Percentiles rank a stretch among this genome's conserved stretches.
Conservation (phyloP, 2,888 invertebrate species). For the Timema cristinae region DNA sequence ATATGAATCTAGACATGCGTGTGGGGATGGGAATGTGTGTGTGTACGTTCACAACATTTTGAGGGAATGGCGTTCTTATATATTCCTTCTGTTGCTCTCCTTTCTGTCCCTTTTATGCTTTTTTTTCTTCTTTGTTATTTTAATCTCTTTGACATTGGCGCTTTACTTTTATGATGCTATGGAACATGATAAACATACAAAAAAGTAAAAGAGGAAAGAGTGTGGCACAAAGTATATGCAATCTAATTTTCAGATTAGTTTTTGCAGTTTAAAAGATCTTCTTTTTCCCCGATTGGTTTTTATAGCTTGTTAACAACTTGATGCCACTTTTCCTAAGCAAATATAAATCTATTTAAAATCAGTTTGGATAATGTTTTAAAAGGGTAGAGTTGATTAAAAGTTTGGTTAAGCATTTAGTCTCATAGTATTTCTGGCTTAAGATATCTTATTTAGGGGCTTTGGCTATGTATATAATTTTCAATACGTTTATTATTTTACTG, state of each 20-base stretch:
- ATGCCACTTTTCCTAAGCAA: too few relatives aligned
- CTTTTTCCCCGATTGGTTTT: too few relatives aligned
- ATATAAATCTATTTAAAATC: too few relatives aligned
- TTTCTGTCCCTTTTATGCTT: not conserved
- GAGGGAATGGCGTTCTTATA: not conserved
- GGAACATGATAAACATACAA: not conserved
- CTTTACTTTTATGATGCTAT: not conserved
- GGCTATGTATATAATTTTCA: too few relatives aligned
- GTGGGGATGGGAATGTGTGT: not conserved
- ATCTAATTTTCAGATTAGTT: not conserved
- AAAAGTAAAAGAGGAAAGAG: not conserved
- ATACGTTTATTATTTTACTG: too few relatives aligned
- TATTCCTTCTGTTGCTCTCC: not conserved
- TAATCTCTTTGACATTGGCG: constrained; percentile 1
- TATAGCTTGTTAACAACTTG: too few relatives aligned
- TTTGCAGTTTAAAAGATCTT: not conserved
- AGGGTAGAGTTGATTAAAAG: too few relatives aligned
- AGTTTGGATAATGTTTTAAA: too few relatives aligned
- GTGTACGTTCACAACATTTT: not conserved
- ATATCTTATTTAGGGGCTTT: too few relatives aligned
- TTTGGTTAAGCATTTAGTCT: too few relatives aligned
- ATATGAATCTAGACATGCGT: not conserved
- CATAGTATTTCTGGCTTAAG: too few relatives aligned
- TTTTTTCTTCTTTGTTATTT: not conserved
- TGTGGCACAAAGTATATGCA: constrained; percentile 1